A percentile compares a stretch with the other conserved stretches of the same genome.
These are phyloP conservation scores for Acromyrmex echinatior DNA, from an alignment of 1,140 invertebrate species.

Conservation along the genomic window DNA sequence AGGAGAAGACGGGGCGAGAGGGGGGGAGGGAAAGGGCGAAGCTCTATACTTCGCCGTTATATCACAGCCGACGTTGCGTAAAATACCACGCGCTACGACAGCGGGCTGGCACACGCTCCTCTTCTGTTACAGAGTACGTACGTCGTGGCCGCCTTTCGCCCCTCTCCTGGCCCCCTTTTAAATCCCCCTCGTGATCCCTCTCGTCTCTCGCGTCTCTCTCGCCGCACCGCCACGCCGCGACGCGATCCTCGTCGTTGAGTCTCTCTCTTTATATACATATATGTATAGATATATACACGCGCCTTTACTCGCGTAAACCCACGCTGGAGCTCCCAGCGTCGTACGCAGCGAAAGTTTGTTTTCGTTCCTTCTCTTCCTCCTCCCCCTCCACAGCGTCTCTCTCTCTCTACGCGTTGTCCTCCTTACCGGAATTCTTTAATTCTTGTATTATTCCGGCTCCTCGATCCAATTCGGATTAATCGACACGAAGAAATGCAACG, in stretches of 20 bases:
- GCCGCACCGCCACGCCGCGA: background rate
- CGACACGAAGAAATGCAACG: background rate
- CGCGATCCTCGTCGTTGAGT: conserved; percentile 33
- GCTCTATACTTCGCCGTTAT: conserved; percentile 68
- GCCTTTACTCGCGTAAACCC: conserved; percentile 58
- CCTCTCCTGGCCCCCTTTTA: conserved; percentile 73
- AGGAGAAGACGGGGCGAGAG: too few species aligned
- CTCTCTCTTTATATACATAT: conserved; percentile 61
- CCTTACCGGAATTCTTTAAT: conserved; percentile 49
- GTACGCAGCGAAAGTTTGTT: conserved; percentile 80
- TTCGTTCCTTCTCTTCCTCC: conserved; percentile 73
- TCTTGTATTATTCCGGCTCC: background rate
- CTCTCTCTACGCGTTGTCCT: background rate
- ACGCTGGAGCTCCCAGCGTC: conserved; percentile 70
- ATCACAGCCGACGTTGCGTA: conserved; percentile 81
- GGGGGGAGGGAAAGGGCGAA: background rate
- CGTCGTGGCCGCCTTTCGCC: conserved; percentile 75
- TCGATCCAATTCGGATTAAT: conserved; percentile 11
- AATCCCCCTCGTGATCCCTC: conserved; percentile 53
- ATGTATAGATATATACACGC: conserved; percentile 49
- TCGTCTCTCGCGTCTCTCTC: background rate
- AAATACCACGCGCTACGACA: conserved; percentile 76
- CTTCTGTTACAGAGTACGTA: conserved; percentile 69
- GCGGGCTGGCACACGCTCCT: conserved; percentile 64
- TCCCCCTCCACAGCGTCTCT: background rate